Base-by-base conservation (phyloP, 2,888 invertebrate species). In the Pterostichus madidus region DNA sequence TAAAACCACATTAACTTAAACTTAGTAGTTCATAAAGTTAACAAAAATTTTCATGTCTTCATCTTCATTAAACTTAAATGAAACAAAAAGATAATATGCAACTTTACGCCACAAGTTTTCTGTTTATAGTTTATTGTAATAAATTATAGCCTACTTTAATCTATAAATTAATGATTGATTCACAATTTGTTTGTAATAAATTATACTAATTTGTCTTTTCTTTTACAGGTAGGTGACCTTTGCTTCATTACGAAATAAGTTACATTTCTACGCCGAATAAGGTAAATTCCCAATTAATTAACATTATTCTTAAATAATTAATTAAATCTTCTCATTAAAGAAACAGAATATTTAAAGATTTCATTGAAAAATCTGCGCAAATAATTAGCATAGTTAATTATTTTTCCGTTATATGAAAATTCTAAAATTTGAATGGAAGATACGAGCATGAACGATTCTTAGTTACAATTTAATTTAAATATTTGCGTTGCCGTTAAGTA, bases 401-500 rank as follows among this genome's bases (percentile, higher is more conserved):
- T 24, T 24, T 24, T 24, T 24, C 24, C 24, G 24, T 24, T 24
- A 24, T 24, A 24, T 24, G 24, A 24, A 24, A 24, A 24, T 24
- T 1, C 24, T 24, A 24, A 24, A 24, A 24, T 24, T 24, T 24
- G 24, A 24, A 24, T 24, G 24, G 0, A 53, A 53, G 53, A 53
- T 17, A 53, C 13, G 15, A 35, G 5, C 64, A 64, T 64, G 35
- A 64, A n/a, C 64, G n/a, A 35, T 64, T 35, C 39, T 13, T 35
- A 2, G 5, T 7, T 32, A 64, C 64, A 64, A 64, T 64, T 64
- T 39, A 35, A 64, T 39, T 64, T 64, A 39, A 64, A 64, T 64
- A 64, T 64, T 64, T 17, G 13, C 1, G 2, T 10, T 31, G 17
- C 59, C 59, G 59, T 59, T 59, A 59, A 59, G 31, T 31, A 11